Base-by-base conservation (phyloP, 2,888 invertebrate species). In the Strigamia maritima region DNA sequence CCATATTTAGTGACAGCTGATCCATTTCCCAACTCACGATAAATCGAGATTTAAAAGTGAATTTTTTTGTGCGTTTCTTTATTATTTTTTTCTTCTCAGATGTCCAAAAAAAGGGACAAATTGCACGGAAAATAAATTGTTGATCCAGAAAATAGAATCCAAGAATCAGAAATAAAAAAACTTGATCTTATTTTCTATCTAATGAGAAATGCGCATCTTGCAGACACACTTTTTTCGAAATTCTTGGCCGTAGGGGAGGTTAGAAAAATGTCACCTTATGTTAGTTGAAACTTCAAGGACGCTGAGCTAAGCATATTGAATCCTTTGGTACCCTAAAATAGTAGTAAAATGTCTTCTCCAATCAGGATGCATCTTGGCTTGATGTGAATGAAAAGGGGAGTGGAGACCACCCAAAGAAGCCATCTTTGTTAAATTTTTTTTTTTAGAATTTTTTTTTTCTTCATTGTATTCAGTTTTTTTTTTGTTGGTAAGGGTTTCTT, bases 261-360 rank as follows among this genome's bases (percentile, higher is more conserved):
- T 60, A 24, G 24, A 22, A 60, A 22, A 60, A 3, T 22, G 60
- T 60, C 60, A 60, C 60, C 60, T 24, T 44, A 60, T 22, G 22
- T 60, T 60, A 24, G 60, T 22, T 60, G 60, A 19, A 24, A 60
- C 60, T 60, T 12, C 60, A 60, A 60, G 60, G 60, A 60, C 60
- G 16, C 60, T 10, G 44, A 14, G 8, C 14, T 38, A 10, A 44
- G 44, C 44, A 14, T 44, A 60, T 60, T 24, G 60, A 60, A 60
- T 60, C 60, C 60, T 60, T 60, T 60, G 60, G 22, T 22, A 22
- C 60, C 60, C 60, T 10, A 54, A 60, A 60, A 60, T 60, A 60
- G 60, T 22, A 60, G 60, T 60, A 22, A 60, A 22, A 60, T 60
- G 60, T 60, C 60, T 60, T 12, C 16, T 60, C 60, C 60, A 60